Evolutionary conservation across 1,140 invertebrate genomes (phyloP).

Genomic region (Neodiprion pinetum): DNA sequence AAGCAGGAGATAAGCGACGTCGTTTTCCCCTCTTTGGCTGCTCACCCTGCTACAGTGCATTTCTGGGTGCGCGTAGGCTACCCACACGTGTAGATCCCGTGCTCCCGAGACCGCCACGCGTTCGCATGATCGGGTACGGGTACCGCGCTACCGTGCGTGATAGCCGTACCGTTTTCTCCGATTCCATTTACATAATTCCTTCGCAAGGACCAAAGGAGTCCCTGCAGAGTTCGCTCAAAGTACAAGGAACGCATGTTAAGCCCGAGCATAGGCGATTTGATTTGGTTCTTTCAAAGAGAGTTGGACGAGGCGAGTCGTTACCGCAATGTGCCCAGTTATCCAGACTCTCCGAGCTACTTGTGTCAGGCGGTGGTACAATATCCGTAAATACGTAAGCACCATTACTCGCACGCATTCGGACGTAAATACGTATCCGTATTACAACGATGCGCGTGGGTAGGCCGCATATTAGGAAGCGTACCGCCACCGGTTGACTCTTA

Average conservation of each 20-base stretch:
- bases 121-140: not conserved
- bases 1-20: constrained; percentile 35
- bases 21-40: constrained; percentile 26
- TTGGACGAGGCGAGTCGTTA: not conserved
- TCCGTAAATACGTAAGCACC: not conserved
- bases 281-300: constrained; percentile 2
- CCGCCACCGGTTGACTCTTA: not conserved
- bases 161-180: constrained; percentile 43
- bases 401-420: not conserved
- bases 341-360: not conserved
- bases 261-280: constrained; percentile 31
- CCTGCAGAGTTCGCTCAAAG: not conserved
- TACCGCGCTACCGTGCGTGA: constrained; percentile 39
- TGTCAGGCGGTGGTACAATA: not conserved
- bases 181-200: constrained; percentile 51
- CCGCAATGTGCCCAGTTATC: not conserved
- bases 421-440: not conserved
- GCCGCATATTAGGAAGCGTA: not conserved
- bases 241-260: not conserved
- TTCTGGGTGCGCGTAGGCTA: constrained; percentile 16
- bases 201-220: constrained; percentile 22
- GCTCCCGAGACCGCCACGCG: not conserved
- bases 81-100: not conserved
- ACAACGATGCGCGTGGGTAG: not conserved
- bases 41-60: constrained; percentile 26